A percentile compares a stretch with the other conserved stretches of the same genome.
phyloP scores from a whole-genome alignment of 2,113 vertebrate species.

The Hucho hucho region DNA sequence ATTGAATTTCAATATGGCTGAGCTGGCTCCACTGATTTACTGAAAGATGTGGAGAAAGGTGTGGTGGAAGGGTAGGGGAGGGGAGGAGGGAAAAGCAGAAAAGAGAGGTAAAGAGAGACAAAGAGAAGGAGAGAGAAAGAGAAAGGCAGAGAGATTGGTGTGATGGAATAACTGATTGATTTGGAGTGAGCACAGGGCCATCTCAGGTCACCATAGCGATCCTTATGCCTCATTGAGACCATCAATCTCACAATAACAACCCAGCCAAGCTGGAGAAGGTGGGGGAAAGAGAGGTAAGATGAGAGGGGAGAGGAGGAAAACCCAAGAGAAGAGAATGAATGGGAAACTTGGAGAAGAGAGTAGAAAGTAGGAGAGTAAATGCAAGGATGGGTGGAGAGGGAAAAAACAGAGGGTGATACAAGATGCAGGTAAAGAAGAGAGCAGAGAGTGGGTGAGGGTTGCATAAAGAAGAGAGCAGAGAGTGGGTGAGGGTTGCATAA shows the following conservation, averaged over 20 bases:
- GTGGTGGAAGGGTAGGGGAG: constrained; percentile 2
- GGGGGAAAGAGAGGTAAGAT: constrained; percentile 12
- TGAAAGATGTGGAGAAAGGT: constrained; percentile 25
- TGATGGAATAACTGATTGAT: constrained; percentile 73
- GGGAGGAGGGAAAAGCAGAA: background rate
- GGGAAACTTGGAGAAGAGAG: background rate
- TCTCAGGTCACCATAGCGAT: constrained; percentile 39
- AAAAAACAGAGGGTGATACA: too few relatives aligned
- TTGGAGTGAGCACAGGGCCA: constrained; percentile 24
- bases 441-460: too few relatives aligned
- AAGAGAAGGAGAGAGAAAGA: background rate
- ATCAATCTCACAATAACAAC: constrained; percentile 61
- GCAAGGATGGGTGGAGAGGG: background rate
- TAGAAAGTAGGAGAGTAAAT: background rate
- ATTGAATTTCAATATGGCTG: background rate
- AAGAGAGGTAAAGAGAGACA: constrained; percentile 16
- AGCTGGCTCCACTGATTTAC: background rate
- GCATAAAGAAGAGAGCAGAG: too few relatives aligned
- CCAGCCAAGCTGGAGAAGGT: background rate
- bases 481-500: too few relatives aligned
- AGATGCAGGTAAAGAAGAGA: too few relatives aligned
- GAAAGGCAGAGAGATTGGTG: constrained; percentile 47
- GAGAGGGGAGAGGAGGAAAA: background rate
- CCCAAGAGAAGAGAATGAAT: background rate
- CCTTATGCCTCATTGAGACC: constrained; percentile 63